A percentile compares a stretch with the other conserved stretches of the same genome.
phyloP scores from a whole-genome alignment of 1,140 invertebrate genomes.

The Drosophila willistoni region DNA sequence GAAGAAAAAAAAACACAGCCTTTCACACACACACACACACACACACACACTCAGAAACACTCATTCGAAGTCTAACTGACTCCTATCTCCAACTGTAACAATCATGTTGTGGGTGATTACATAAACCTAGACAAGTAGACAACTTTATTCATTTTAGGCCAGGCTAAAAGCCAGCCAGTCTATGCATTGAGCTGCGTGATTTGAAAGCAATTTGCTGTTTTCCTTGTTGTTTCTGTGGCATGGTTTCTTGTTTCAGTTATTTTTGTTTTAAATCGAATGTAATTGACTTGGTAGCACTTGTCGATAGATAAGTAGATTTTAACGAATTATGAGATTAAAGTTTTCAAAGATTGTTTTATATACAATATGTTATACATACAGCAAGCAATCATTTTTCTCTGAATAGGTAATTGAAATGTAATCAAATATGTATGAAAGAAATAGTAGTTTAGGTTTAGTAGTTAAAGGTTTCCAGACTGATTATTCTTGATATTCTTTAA shows the following conservation, averaged over 20 bases:
- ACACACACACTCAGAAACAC: too few species aligned
- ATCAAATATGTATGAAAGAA: background rate
- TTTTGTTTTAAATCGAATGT: constrained; percentile 14
- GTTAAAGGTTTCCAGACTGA: too few species aligned
- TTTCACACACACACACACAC: background rate
- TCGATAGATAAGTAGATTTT: constrained; percentile 6
- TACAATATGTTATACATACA: background rate
- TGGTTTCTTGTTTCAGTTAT: constrained; percentile 8
- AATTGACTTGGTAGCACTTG: constrained; percentile 12
- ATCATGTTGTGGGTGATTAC: constrained; percentile 79
- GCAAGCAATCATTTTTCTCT: background rate
- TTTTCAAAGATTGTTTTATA: constrained; percentile 4
- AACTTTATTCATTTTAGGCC: constrained; percentile 62
- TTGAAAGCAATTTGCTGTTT: constrained; percentile 73
- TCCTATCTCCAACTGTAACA: constrained; percentile 57
- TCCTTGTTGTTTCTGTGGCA: constrained; percentile 20
- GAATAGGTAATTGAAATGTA: background rate
- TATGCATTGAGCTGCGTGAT: constrained; percentile 48
- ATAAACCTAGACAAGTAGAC: constrained; percentile 67
- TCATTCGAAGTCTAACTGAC: background rate
- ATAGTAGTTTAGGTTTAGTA: too few species aligned
- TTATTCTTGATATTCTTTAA: background rate
- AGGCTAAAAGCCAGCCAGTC: constrained; percentile 31
- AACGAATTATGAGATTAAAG: constrained; percentile 11
- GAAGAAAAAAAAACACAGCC: constrained; percentile 14